These are phyloP conservation scores for Panurus biarmicus DNA, from an alignment of 2,113 vertebrate genomes.

Conservation along the genomic window DNA sequence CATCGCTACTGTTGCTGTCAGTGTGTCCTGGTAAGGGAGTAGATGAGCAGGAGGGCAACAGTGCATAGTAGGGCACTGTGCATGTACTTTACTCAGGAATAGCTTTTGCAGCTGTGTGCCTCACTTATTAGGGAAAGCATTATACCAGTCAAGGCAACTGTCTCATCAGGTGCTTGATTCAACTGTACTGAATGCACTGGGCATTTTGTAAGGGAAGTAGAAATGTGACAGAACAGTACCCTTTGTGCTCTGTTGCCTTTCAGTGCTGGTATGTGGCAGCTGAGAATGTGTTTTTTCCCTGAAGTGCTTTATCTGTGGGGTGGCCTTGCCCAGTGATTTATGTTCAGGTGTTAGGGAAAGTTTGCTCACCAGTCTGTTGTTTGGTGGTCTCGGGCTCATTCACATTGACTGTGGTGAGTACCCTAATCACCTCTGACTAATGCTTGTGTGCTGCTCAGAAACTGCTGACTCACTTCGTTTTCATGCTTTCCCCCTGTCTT, in stretches of 20 bases:
- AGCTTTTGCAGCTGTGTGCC: background rate
- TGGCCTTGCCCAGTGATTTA: background rate
- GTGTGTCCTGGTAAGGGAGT: background rate
- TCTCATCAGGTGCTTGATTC: background rate
- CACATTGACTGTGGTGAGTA: background rate
- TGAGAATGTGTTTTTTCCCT: background rate
- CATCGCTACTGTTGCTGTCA: background rate
- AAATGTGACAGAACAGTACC: background rate
- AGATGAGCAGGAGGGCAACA: background rate
- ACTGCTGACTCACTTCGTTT: constrained; percentile 39
- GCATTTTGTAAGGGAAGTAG: background rate
- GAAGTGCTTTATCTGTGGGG: background rate
- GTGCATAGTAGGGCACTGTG: background rate
- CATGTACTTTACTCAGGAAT: background rate
- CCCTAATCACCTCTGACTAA: background rate
- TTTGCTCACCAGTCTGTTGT: background rate
- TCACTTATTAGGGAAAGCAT: background rate
- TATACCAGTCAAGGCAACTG: background rate
- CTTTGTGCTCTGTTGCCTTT: background rate
- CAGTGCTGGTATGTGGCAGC: background rate
- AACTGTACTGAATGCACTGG: background rate
- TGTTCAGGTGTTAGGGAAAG: background rate
- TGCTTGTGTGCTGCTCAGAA: background rate
- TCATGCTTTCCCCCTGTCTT: background rate
- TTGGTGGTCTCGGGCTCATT: background rate